A percentile compares a stretch with the other conserved stretches of the same genome.
These are phyloP conservation scores for Anarhynchus alexandrinus DNA, from an alignment of 2,113 vertebrate species.

Conservation along the genomic window DNA sequence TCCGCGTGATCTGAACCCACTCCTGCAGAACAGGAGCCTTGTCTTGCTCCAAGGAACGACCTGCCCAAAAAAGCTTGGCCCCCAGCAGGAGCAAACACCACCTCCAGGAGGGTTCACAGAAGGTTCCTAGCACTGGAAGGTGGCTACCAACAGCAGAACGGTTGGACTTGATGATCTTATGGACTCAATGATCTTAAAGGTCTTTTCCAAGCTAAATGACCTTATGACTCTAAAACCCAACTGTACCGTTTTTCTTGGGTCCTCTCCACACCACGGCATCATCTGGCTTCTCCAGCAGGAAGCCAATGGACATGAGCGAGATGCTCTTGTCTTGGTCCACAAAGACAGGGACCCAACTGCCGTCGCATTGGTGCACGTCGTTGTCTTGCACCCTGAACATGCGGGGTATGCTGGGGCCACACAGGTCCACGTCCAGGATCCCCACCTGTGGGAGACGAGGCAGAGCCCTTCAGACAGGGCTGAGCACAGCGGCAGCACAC, in stretches of 20 bases:
- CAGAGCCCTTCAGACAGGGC: neutral
- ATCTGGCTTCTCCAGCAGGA: slow-evolving; percentile 88
- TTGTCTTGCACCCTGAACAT: slow-evolving; percentile 81
- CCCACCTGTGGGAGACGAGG: slow-evolving; percentile 78
- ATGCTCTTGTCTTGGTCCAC: slow-evolving; percentile 81
- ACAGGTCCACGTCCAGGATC: slow-evolving; percentile 92
- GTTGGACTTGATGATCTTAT: neutral
- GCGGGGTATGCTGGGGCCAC: slow-evolving; percentile 92
- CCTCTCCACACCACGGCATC: slow-evolving; percentile 96
- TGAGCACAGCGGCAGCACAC: neutral
- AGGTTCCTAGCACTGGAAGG: too few species aligned
- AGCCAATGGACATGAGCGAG: slow-evolving; percentile 93
- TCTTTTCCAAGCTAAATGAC: neutral
- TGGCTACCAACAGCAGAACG: neutral
- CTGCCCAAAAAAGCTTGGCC: neutral
- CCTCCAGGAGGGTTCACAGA: neutral
- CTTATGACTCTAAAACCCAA: neutral
- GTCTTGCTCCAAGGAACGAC: neutral
- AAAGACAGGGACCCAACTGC: slow-evolving; percentile 91
- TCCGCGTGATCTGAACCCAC: fast-evolving
- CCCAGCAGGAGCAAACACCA: neutral
- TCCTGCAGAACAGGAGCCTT: neutral
- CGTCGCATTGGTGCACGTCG: slow-evolving; percentile 90
- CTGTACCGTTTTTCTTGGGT: slow-evolving; percentile 90
- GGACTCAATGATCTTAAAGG: neutral